phyloP scores from a whole-genome alignment of 2,888 invertebrate species.

The Pristionchus japonicus region DNA sequence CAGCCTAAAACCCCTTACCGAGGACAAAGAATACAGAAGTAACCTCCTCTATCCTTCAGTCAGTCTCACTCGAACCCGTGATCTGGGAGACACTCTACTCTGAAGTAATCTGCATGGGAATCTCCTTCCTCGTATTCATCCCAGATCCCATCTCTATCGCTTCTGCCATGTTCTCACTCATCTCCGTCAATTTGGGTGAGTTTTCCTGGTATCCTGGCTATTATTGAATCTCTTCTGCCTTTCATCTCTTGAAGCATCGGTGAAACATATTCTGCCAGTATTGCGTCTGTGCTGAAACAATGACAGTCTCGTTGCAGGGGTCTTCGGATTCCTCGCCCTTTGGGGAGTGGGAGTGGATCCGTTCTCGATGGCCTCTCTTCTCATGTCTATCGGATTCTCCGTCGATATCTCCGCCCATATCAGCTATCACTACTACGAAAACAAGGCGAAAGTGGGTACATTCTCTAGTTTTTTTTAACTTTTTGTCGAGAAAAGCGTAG shows the following conservation, averaged over 20 bases:
- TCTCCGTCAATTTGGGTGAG: conserved; percentile 63
- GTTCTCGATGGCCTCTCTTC: conserved; percentile 60
- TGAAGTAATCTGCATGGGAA: conserved; percentile 64
- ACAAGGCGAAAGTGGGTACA: conserved; percentile 56
- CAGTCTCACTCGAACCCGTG: conserved; percentile 56
- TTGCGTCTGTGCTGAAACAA: not conserved
- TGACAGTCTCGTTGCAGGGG: not conserved
- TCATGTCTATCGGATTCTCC: conserved; percentile 68
- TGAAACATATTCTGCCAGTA: not conserved
- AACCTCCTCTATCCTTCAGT: too few species aligned
- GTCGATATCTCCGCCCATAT: conserved; percentile 69
- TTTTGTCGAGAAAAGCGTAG: too few species aligned
- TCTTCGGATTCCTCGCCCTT: conserved; percentile 63
- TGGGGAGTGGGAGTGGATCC: conserved; percentile 67
- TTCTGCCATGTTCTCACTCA: conserved; percentile 60
- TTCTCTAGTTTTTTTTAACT: too few species aligned
- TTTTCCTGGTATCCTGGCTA: too few species aligned
- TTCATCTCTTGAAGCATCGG: not conserved
- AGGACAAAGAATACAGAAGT: too few species aligned
- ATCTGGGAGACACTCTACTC: conserved; percentile 65
- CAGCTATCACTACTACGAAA: conserved; percentile 66
- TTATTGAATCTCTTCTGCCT: not conserved
- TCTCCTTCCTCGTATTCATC: conserved; percentile 61
- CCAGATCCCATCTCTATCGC: conserved; percentile 62
- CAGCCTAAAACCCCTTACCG: too few species aligned